These are phyloP conservation scores for Heliconius aoede DNA, from an alignment of 2,888 invertebrate species.

Conservation along the genomic window DNA sequence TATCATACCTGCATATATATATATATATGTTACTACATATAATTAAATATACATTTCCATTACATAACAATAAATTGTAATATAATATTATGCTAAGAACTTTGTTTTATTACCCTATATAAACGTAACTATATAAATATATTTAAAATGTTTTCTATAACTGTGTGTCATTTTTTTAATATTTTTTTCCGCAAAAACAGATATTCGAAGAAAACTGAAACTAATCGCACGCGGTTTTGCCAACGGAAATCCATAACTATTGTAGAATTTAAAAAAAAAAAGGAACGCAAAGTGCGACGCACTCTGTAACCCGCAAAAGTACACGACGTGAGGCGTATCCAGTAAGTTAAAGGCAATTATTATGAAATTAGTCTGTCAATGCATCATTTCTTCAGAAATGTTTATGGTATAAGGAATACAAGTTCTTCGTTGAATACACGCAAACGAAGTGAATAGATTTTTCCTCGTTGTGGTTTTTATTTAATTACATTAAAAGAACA, in stretches of 20 bases:
- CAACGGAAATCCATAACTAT: too few species aligned
- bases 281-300: slow-evolving; percentile 51
- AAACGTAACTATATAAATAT: not conserved
- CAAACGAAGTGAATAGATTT: slow-evolving; percentile 18
- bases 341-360: slow-evolving; percentile 49
- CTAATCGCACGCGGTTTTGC: slow-evolving; percentile 49
- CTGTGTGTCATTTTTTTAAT: slow-evolving; percentile 45
- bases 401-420: slow-evolving; percentile 22
- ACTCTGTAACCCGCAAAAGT: slow-evolving; percentile 52
- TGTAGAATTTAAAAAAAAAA: slow-evolving; percentile 49
- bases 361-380: slow-evolving; percentile 49
- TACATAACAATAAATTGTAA: not conserved
- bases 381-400: slow-evolving; percentile 38
- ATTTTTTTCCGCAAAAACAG: slow-evolving; percentile 46
- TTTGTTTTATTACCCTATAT: not conserved
- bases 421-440: slow-evolving; percentile 3
- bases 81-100: not conserved
- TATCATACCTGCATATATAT: not conserved
- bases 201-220: slow-evolving; percentile 51
- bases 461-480: not conserved
- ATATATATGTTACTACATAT: not conserved
- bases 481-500: not conserved
- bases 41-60: not conserved
- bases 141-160: slow-evolving; percentile 28
- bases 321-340: slow-evolving; percentile 46